Evolutionary conservation across 92 coral and sea anemone species (phyloP), one percentile per base, ranked within the genome.

Genomic region (Desmophyllum pertusum): DNA sequence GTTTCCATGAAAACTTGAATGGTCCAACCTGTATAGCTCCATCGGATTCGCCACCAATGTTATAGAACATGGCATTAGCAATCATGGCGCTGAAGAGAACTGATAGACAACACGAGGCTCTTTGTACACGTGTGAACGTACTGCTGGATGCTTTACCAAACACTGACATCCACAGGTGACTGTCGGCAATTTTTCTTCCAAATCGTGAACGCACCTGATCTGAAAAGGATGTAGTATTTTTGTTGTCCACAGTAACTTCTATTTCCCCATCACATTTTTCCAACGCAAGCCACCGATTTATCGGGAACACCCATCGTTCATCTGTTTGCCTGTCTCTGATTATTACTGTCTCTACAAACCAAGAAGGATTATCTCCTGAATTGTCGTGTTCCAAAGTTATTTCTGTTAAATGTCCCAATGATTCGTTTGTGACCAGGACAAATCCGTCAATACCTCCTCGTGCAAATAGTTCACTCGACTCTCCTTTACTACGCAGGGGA

Each of bases 151-250:
- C 78, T 41, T 91, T 91, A 5, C 93, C 86, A 25, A 79, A 53
- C 9, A 85, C 92, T 10, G 94, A 91, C 29, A 91, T 37, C 95
- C 95, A 91, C 33, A 91, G 50, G 48, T 91, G 95, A 57, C 93
- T 79, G 53, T 91, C 95, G 31, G 79, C 80, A 55, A 88, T 59
- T 14, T 83, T 83, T 25, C 88, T 61, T 27, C 86, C 80, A 55
- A 86, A 71, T 1, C 85, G 73, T 3, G 92, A 84, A 50, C 87
- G 85, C 19, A 91, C 86, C 25, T 57, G 78, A 57, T 83, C 70
- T 14, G 85, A 70, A 53, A 91, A 91, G 50, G 70, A 23, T 77
- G 61, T 27, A 46, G 57, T 5, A 52, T 65, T 66, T 1, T 25
- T 51, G 18, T 7, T 35, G 30, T 73, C 4, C 10, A 88, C 77